These are phyloP conservation scores for Oscheius sp. DNA, from an alignment of 1,140 invertebrate genomes.

Conservation along the genomic window DNA sequence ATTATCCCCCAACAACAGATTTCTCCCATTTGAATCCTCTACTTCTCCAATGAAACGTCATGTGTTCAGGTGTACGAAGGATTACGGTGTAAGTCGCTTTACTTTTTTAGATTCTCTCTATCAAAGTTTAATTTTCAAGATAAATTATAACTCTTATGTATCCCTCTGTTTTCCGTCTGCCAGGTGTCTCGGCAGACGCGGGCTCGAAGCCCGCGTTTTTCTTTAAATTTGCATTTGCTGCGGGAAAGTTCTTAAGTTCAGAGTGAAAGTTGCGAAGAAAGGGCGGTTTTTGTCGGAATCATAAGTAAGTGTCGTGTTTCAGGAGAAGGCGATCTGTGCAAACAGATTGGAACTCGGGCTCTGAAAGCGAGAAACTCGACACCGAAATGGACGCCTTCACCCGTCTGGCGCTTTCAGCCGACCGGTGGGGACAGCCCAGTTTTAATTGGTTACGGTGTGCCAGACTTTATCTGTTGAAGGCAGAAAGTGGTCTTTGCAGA, in stretches of 20 bases:
- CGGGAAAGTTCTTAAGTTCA: background rate
- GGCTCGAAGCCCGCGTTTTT: background rate
- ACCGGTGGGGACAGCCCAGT: no score
- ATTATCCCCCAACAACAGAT: no score
- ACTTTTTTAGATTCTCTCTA: no score
- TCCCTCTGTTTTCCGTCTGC: no score
- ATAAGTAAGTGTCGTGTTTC: background rate
- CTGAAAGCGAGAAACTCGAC: background rate
- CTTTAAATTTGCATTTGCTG: background rate
- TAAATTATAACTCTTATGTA: no score
- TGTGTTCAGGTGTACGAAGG: no score
- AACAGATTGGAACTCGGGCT: background rate
- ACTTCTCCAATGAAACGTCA: no score
- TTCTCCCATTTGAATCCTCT: no score
- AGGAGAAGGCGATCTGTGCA: background rate
- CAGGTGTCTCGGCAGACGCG: background rate
- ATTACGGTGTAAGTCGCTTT: no score
- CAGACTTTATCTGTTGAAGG: background rate
- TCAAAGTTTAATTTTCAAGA: no score
- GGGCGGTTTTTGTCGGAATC: background rate
- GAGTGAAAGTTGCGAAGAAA: no score
- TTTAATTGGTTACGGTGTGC: no score
- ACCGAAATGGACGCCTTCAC: background rate
- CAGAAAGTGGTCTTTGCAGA: background rate
- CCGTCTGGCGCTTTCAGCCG: background rate